Evolutionary conservation across 2,113 vertebrate species (phyloP), one percentile per base, ranked within the genome.

Genomic region (Cyprinus carpio): DNA sequence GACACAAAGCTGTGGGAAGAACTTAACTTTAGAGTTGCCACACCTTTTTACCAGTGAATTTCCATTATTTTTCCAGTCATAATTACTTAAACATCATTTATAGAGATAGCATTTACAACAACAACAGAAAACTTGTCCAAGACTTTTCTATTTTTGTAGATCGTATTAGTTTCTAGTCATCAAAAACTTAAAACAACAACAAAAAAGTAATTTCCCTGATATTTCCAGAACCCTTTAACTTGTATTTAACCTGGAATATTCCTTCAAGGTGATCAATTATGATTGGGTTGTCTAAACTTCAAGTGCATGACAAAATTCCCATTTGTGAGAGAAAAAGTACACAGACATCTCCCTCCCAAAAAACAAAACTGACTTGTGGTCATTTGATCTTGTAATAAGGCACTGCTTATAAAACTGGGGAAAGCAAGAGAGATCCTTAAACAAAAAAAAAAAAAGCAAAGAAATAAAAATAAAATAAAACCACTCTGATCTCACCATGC

Each of bases 401-500:
- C 97, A 99, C 97, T 94, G 92, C 92, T 93, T 90, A 92, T 92
- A 89, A 94, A 92, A 93, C 96, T 95, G 95, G 94, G 94, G 92
- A 94, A 96, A 91, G 92, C 94, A 94, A 93, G 95, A 96, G 94
- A 95, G 92, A 87, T 80, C 83, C 85, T 49, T 54, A 16, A 86
- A 92, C 92, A 90, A 92, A 89, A 88, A 43, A 69, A 43, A 86
- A 78, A 8, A 27, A 31, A 37, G 64, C 40, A 8, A 43, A 43
- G 3, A 91, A 92, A 69, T 2, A 92, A 91, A 94, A 93, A 92
- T 51, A 89, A 95, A 95, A 94, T 91, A 92, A 90, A 93, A 94
- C 94, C 96, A 95, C 93, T 95, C 95, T 92, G 94, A 95, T 97
- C 95, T 95, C 95, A 95, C 94, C 97, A 97, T 98, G 97, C 96